These are phyloP conservation scores for Mesorhabditis spiculigera DNA, from an alignment of 2,888 invertebrate species.

Conservation along the genomic window DNA sequence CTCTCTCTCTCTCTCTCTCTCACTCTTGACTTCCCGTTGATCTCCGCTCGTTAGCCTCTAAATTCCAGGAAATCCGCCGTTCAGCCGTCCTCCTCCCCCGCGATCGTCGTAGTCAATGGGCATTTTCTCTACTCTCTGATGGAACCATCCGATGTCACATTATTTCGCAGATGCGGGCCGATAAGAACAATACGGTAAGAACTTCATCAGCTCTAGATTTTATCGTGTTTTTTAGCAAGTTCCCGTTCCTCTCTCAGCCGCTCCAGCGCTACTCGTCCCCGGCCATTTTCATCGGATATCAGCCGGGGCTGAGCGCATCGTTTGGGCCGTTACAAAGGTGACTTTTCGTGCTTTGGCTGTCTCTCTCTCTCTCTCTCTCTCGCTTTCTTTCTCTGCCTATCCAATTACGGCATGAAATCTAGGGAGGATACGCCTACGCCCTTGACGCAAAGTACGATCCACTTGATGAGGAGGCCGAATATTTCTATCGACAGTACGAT, in stretches of 20 bases:
- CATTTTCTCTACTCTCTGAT: conserved; percentile 8
- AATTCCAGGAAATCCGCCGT: conserved; percentile 10
- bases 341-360: background rate
- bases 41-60: background rate
- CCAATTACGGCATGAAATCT: background rate
- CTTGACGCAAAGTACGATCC: background rate
- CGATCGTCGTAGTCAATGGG: background rate
- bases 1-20: too few relatives aligned
- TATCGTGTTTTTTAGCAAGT: conserved; percentile 14
- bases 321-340: conserved; percentile 27
- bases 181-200: conserved; percentile 13
- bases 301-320: conserved; percentile 22
- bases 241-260: conserved; percentile 10
- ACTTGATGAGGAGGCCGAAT: background rate
- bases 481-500: conserved; percentile 4
- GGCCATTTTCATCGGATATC: conserved; percentile 25
- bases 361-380: too few relatives aligned
- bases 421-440: background rate
- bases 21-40: background rate
- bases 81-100: conserved; percentile 6
- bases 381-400: too few relatives aligned
- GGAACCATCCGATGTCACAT: conserved; percentile 12
- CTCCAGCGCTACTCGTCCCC: conserved; percentile 17
- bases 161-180: conserved; percentile 13
- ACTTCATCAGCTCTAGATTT: too few relatives aligned